phyloP scores from a whole-genome alignment of 2,797 vertebrate genomes.

The Brotogeris chrysoptera region DNA sequence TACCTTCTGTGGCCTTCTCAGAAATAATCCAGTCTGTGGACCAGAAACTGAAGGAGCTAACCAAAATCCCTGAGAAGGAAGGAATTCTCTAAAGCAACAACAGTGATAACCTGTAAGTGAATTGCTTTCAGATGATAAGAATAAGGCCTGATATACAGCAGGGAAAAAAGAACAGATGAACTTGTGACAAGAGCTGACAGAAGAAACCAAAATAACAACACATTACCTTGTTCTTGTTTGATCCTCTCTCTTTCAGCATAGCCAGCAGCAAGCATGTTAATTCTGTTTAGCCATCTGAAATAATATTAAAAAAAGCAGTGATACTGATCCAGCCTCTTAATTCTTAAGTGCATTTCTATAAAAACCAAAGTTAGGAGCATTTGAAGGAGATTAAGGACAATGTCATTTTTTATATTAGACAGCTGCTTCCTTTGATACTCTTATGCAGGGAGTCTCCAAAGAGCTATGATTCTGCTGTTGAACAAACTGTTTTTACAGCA shows the following conservation, averaged over 20 bases:
- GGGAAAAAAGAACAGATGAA: not conserved
- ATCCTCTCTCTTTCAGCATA: slow-evolving; percentile 94
- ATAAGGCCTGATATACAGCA: not conserved
- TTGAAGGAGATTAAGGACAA: slow-evolving; percentile 17
- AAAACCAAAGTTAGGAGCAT: slow-evolving; percentile 25
- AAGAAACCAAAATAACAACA: slow-evolving; percentile 6
- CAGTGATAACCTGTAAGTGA: not conserved
- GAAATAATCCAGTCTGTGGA: not conserved
- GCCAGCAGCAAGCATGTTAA: slow-evolving; percentile 94
- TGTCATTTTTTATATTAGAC: slow-evolving; percentile 28
- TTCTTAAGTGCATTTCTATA: slow-evolving; percentile 6
- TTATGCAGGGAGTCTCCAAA: slow-evolving; percentile 21
- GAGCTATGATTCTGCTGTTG: slow-evolving; percentile 36
- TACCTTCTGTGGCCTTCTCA: not conserved
- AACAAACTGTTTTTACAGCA: slow-evolving; percentile 49
- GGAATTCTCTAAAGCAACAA: not conserved
- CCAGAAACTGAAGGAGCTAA: not conserved
- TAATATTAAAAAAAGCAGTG: slow-evolving; percentile 64
- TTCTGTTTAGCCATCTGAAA: slow-evolving; percentile 96
- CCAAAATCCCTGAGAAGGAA: not conserved
- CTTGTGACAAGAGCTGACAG: not conserved
- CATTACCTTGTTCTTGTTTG: slow-evolving; percentile 93
- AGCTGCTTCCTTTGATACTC: slow-evolving; percentile 25
- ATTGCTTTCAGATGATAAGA: not conserved
- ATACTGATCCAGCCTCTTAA: not conserved